phyloP scores from a whole-genome alignment of 2,797 vertebrate genomes.

The Bradypus variegatus region DNA sequence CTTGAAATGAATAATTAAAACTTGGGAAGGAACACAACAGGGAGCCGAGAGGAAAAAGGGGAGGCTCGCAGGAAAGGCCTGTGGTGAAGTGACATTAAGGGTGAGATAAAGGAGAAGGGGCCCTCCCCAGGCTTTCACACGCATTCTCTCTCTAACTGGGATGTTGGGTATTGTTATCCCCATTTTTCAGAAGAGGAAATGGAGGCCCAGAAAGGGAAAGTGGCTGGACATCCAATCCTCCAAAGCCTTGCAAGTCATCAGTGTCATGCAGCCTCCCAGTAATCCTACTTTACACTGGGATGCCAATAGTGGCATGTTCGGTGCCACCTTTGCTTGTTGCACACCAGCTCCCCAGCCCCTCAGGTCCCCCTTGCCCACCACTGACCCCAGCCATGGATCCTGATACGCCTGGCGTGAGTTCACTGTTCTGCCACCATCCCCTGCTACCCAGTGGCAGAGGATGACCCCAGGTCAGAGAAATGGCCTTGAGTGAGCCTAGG shows the following conservation, averaged over 20 bases:
- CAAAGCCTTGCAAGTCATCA: slow-evolving; percentile 14
- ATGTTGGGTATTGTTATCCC: neutral
- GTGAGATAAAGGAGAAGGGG: neutral
- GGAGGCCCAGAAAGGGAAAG: slow-evolving; percentile 11
- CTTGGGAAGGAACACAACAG: neutral
- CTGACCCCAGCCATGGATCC: neutral
- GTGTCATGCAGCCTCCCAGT: neutral
- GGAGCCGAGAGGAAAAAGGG: neutral
- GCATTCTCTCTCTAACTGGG: neutral
- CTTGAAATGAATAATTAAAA: neutral
- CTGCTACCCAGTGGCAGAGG: neutral
- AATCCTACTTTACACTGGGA: neutral
- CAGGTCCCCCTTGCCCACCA: neutral
- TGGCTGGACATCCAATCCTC: neutral
- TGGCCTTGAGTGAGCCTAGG: neutral
- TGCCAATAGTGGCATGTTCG: neutral
- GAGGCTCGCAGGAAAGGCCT: neutral
- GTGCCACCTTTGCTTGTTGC: neutral
- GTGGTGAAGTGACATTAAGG: neutral
- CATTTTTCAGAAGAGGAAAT: slow-evolving; percentile 25
- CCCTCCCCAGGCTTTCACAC: neutral
- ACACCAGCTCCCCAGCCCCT: neutral
- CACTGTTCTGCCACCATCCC: neutral
- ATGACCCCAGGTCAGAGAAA: neutral
- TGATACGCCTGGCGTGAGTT: neutral